Conservation (phyloP, 2,113 vertebrate genomes). For the Butastur rufipennis region DNA sequence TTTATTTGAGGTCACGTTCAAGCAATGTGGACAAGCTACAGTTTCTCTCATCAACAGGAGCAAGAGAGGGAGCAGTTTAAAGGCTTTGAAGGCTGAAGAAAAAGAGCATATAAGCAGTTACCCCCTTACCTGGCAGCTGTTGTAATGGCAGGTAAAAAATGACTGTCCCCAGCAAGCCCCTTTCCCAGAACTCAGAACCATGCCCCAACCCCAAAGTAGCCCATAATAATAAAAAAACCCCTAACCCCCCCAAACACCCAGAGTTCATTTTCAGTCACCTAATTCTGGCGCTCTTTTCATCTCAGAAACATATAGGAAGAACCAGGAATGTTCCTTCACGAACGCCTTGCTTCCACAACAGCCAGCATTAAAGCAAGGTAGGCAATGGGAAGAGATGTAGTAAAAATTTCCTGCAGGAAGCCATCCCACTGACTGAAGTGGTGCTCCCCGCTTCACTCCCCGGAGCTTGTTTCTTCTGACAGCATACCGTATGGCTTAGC, state of each 20-base stretch:
- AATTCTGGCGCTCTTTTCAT: background rate
- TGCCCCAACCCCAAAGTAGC: background rate
- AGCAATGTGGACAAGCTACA: background rate
- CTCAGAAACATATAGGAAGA: background rate
- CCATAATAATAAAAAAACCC: background rate
- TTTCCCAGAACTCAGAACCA: background rate
- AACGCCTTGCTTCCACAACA: background rate
- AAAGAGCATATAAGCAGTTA: background rate
- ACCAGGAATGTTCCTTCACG: background rate
- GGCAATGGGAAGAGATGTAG: background rate
- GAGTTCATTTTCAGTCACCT: background rate
- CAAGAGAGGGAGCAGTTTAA: background rate
- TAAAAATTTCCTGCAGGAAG: background rate
- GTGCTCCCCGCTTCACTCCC: background rate
- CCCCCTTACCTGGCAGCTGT: background rate
- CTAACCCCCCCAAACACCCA: rapidly evolving
- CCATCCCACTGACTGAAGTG: background rate
- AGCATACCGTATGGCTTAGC: background rate
- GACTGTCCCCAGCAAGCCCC: background rate
- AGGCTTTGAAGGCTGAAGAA: background rate
- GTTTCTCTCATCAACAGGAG: background rate
- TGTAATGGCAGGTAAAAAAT: background rate
- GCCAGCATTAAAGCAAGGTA: background rate
- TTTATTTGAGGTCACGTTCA: background rate
- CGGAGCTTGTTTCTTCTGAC: background rate